Conservation (phyloP, 2,113 vertebrate species). For the Festucalex cinctus region DNA sequence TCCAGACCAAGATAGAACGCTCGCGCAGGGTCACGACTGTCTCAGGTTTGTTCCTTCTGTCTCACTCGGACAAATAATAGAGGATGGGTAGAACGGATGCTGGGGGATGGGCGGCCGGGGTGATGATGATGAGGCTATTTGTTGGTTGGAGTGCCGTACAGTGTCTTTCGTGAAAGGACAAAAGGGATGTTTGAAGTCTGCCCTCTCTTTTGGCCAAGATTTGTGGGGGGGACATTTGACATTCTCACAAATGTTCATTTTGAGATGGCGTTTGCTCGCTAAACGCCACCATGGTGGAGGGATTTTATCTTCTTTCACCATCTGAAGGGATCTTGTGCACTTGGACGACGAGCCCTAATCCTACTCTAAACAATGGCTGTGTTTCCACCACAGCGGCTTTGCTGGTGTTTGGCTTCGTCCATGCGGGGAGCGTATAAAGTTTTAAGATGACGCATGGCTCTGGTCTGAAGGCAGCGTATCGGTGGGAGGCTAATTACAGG, state of each 20-base stretch:
- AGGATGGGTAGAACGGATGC: conserved; percentile 25
- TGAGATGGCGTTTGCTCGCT: conserved; percentile 10
- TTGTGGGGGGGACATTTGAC: conserved; percentile 46
- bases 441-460: conserved; percentile 56
- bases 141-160: conserved; percentile 30
- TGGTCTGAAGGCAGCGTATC: conserved; percentile 54
- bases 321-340: conserved; percentile 37
- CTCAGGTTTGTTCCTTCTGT: conserved; percentile 76
- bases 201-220: conserved; percentile 43
- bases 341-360: conserved; percentile 39
- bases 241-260: conserved; percentile 50
- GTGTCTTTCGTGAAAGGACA: conserved; percentile 54
- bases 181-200: conserved; percentile 35
- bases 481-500: conserved; percentile 67
- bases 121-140: conserved; percentile 24
- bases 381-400: conserved; percentile 47
- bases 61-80: conserved; percentile 67
- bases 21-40: conserved; percentile 76
- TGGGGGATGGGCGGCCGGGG: conserved; percentile 23
- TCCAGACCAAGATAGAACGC: conserved; percentile 79
- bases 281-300: background rate
- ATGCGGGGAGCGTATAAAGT: conserved; percentile 55
- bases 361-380: conserved; percentile 53
- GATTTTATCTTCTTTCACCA: conserved; percentile 35
- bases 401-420: conserved; percentile 33